phyloP scores from a whole-genome alignment of 2,888 invertebrate species.

The Aricia artaxerxes region DNA sequence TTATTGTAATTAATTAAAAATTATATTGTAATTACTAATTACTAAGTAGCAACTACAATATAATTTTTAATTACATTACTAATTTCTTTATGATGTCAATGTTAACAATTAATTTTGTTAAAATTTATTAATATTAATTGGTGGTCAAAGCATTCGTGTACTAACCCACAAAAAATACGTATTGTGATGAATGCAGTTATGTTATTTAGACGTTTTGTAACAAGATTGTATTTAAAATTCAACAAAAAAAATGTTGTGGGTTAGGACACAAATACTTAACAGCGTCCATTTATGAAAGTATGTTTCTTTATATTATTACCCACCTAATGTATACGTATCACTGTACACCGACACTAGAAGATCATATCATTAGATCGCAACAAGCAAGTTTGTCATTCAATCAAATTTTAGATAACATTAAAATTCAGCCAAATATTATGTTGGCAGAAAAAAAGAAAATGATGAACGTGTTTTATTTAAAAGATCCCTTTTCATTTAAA shows the following conservation, averaged over 20 bases:
- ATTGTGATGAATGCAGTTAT: too few species aligned
- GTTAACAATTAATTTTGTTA: background rate
- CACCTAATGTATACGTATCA: conserved; percentile 4
- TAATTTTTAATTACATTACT: background rate
- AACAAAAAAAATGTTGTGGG: too few species aligned
- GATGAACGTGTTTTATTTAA: background rate
- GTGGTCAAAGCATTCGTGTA: too few species aligned
- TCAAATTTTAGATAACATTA: conserved; percentile 1
- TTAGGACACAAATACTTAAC: too few species aligned
- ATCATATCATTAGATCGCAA: conserved; percentile 32
- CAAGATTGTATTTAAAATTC: too few species aligned
- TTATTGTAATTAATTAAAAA: background rate
- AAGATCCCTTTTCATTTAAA: background rate
- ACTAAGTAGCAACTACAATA: background rate
- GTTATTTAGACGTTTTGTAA: too few species aligned
- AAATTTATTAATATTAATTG: background rate
- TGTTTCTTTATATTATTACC: background rate
- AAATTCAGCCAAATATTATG: conserved; percentile 26
- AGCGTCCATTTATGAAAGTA: background rate
- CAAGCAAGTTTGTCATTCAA: conserved; percentile 11
- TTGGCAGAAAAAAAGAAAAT: background rate
- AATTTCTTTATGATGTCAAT: background rate
- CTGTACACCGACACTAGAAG: conserved; percentile 21
- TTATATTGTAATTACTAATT: background rate
- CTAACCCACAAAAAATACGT: too few species aligned